Evolutionary conservation across 2,113 vertebrate genomes (phyloP), one percentile per base, ranked within the genome.

Genomic region (Eubucco bourcierii): DNA sequence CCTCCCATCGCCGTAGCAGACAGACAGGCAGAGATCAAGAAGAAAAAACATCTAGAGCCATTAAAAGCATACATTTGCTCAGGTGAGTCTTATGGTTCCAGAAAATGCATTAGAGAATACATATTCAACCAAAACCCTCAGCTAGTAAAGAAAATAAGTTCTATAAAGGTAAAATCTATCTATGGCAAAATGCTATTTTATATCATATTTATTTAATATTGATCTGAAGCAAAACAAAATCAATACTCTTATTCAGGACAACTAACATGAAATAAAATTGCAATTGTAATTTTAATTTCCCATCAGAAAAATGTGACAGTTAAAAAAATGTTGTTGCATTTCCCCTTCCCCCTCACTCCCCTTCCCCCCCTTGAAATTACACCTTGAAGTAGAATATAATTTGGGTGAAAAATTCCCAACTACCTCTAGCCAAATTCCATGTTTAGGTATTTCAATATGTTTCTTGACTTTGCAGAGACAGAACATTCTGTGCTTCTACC

Each of bases 141-240:
- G 33, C 20, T 80, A 83, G 80, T 33, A 60, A 73, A 87, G 72
- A 29, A 79, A 76, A 50, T 2, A 3, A 63, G 6, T 63, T 71
- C 33, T 72, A 34, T 37, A 89, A 67, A 78, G 18, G 31, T 65
- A 91, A 59, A 72, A 91, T 72, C 75, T 72, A 67, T 86, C 53
- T 75, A 50, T 56, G 31, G 61, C 4, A 80, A 92, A 78, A 84
- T 58, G 29, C 23, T 85, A 39, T 67, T 88, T 83, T 85, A 85
- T 93, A 59, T 83, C 84, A 59, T 91, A 91, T 89, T 85, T 90
- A 60, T 77, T 83, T 94, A 78, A 46, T 94, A 95, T 94, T 88
- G 92, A 96, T 93, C 77, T 90, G 61, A 95, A 93, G 65, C 52
- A 93, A 90, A 94, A 88, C 27, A 93, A 91, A 95, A 94, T 94